Evolutionary conservation across 2,888 invertebrate genomes (phyloP).

Genomic region (Pollenia griseotomentosa): DNA sequence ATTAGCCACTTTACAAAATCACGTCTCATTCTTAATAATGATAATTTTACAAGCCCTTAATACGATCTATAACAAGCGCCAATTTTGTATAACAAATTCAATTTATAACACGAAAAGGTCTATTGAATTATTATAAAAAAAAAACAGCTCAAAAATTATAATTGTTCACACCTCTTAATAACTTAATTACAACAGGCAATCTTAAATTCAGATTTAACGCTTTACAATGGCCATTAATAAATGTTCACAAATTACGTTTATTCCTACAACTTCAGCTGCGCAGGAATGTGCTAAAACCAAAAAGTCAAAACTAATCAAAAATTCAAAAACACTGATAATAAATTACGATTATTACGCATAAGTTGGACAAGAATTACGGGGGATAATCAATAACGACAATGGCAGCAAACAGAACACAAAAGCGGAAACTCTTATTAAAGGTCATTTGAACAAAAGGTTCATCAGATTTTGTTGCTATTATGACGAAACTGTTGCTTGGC

Average conservation of each 20-base stretch:
- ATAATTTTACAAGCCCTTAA: too few species aligned
- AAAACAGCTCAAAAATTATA: constrained; percentile 9
- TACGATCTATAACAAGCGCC: too few species aligned
- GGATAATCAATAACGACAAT: constrained; percentile 46
- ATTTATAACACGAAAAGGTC: too few species aligned
- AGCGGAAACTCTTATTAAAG: constrained; percentile 51
- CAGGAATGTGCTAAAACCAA: background rate
- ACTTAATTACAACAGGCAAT: background rate
- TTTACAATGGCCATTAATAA: background rate
- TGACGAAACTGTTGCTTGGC: background rate
- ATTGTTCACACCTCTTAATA: constrained; percentile 42
- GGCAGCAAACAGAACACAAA: constrained; percentile 9
- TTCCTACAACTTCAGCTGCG: background rate
- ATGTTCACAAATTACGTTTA: constrained; percentile 44
- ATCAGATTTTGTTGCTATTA: background rate
- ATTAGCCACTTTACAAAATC: too few species aligned
- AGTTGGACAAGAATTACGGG: constrained; percentile 35
- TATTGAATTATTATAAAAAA: background rate
- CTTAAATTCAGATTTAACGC: background rate
- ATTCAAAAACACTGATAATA: constrained; percentile 33
- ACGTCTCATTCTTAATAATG: too few species aligned
- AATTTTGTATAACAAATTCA: too few species aligned
- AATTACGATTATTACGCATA: constrained; percentile 59
- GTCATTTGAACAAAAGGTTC: constrained; percentile 11
- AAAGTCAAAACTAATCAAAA: constrained; percentile 3